Evolutionary conservation across 1,140 invertebrate species (phyloP).

Genomic region (Hycleus cichorii): DNA sequence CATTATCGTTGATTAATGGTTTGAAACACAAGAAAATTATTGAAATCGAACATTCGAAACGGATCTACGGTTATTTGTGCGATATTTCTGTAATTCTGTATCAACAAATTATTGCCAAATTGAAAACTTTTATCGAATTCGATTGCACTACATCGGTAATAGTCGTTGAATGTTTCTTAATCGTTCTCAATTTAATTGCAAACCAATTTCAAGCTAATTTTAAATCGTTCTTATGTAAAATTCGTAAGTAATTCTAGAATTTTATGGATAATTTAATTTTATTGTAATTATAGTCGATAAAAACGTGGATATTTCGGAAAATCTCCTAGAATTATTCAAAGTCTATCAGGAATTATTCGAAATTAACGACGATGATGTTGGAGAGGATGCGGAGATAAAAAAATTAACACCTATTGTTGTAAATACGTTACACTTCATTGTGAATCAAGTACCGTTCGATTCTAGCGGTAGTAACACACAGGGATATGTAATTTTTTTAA

Average conservation of each 20-base stretch:
- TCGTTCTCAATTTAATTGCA: slow-evolving; percentile 46
- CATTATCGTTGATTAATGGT: too few species aligned
- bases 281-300: slow-evolving; percentile 10
- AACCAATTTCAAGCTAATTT: slow-evolving; percentile 42
- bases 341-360: slow-evolving; percentile 33
- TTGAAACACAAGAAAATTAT: slow-evolving; percentile 36
- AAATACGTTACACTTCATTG: slow-evolving; percentile 39
- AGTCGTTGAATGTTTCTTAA: slow-evolving; percentile 49
- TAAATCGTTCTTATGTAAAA: slow-evolving; percentile 41
- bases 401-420: slow-evolving; percentile 41
- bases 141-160: slow-evolving; percentile 42
- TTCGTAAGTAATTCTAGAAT: slow-evolving; percentile 38
- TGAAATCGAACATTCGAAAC: slow-evolving; percentile 33
- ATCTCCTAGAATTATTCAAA: slow-evolving; percentile 28
- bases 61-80: slow-evolving; percentile 32
- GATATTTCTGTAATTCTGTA: slow-evolving; percentile 41
- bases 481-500: too few species aligned
- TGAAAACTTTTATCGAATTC: slow-evolving; percentile 41
- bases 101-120: slow-evolving; percentile 39
- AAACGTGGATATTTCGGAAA: slow-evolving; percentile 13
- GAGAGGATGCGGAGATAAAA: slow-evolving; percentile 30
- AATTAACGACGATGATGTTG: slow-evolving; percentile 34
- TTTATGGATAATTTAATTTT: too few species aligned
- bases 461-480: slow-evolving; percentile 12
- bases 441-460: slow-evolving; percentile 39